A percentile compares a stretch with the other conserved stretches of the same genome.
These are phyloP conservation scores for Heliconius himera DNA, from an alignment of 1,140 invertebrate genomes.

Conservation along the genomic window DNA sequence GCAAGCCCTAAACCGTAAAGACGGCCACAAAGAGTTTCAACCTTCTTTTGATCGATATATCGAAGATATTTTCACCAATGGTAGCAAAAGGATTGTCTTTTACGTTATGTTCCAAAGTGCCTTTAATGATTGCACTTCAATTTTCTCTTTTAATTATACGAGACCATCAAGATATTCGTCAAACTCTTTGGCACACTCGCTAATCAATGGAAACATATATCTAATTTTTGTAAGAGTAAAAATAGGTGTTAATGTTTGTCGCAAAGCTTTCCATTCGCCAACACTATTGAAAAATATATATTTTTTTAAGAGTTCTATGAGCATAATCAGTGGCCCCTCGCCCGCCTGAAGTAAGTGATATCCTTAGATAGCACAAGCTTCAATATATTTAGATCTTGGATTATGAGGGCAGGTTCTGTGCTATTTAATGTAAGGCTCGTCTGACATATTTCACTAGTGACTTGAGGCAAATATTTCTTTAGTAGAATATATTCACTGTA, in stretches of 20 bases:
- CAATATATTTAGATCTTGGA: conserved; percentile 43
- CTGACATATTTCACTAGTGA: conserved; percentile 39
- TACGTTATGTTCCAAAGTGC: background rate
- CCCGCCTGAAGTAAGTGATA: conserved; percentile 44
- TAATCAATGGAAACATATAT: conserved; percentile 52
- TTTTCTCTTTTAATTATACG: background rate
- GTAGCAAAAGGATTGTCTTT: background rate
- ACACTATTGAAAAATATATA: conserved; percentile 44
- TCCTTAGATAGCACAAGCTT: conserved; percentile 42
- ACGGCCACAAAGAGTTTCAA: background rate
- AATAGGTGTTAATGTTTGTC: conserved; percentile 43
- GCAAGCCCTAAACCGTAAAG: background rate
- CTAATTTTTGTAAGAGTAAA: conserved; percentile 47
- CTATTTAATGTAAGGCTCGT: conserved; percentile 42
- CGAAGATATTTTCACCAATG: background rate
- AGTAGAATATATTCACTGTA: conserved; percentile 42
- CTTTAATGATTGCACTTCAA: conserved; percentile 34
- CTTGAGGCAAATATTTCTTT: conserved; percentile 24
- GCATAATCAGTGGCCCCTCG: conserved; percentile 39
- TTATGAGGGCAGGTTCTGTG: conserved; percentile 42
- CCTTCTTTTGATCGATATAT: background rate
- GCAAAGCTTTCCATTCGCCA: conserved; percentile 46
- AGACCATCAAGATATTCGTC: conserved; percentile 32
- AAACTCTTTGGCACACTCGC: conserved; percentile 33
- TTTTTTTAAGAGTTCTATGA: conserved; percentile 32